Base-by-base conservation (phyloP, 2,888 invertebrate genomes). In the Oscheius sp. region DNA sequence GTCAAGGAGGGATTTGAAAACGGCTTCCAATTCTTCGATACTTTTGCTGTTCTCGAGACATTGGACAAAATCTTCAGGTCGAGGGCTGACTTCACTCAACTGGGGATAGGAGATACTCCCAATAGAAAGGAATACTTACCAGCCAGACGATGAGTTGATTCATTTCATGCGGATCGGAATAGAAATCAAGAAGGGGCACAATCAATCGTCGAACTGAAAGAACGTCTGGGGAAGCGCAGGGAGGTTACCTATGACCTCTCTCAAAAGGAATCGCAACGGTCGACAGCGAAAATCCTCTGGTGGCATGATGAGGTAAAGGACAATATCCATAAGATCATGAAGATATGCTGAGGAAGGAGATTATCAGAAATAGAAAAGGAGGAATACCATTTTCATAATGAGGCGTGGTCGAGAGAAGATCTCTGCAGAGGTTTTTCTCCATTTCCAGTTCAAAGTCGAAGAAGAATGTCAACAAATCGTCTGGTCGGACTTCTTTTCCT, bases 151-250 rank as follows among this genome's bases (percentile, higher is more conserved):
- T 93, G 77, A 93, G 92, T 90, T 94, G 93, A 90, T 96, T 96
- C 82, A 96, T 93, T 88, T 93, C 95, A 91, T 95, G 95, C 66
- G 96, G 95, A 90, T 95, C 94, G 55, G 94, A 93, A 75, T 94
- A 89, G 80, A 93, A 90, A 86, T 92, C 92, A 61, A 94, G 90
- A 46, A 93, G 89, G 0, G 94, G 94, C 69, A 92, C 90, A 71
- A 94, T 91, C 56, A 93, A 90, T 68, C 93, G 92, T 63, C 75
- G 72, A 13, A 81, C 81, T 75, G 73, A 13, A 72, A 74, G 16
- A n/a, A n/a, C n/a, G n/a, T n/a, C n/a, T n/a, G n/a, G n/a, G n/a
- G n/a, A n/a, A n/a, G n/a, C n/a, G n/a, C n/a, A n/a, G n/a, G n/a
- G n/a, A n/a, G n/a, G n/a, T n/a, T 35, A 77, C 77, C 79, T 49